These are phyloP conservation scores for Oikopleura dioica DNA, from an alignment of 23 tunicate genomes.

Conservation along the genomic window DNA sequence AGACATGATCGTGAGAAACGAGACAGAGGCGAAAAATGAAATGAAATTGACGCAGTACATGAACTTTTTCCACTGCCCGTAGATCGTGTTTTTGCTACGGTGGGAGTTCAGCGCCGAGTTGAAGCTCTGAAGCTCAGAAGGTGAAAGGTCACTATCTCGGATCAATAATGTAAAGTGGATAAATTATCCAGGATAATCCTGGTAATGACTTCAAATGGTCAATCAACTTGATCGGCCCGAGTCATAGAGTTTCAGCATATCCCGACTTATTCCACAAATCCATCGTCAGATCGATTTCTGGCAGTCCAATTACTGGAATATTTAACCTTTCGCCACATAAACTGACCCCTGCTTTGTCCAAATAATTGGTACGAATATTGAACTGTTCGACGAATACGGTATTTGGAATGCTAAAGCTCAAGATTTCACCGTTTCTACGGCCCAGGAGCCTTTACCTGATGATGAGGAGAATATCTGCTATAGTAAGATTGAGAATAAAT, in stretches of 20 bases:
- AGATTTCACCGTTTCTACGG: too few relatives aligned
- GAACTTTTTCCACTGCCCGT: constrained; percentile 4
- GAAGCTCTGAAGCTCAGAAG: too few relatives aligned
- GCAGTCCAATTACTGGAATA: constrained; percentile 3
- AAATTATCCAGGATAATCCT: too few relatives aligned
- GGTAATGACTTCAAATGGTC: too few relatives aligned
- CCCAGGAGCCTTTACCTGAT: not conserved
- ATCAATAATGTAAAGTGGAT: too few relatives aligned
- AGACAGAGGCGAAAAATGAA: not conserved
- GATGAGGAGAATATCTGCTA: not conserved
- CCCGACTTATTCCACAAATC: not conserved
- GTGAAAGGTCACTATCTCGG: too few relatives aligned
- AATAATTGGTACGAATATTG: not conserved
- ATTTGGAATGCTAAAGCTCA: constrained; percentile 11
- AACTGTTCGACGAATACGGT: not conserved
- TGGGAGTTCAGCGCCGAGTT: too few relatives aligned
- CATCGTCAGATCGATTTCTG: not conserved
- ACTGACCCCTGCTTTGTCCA: not conserved
- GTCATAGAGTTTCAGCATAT: not conserved
- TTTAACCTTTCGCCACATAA: not conserved
- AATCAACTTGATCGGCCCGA: too few relatives aligned
- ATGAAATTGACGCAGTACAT: constrained; percentile 4
- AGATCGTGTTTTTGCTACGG: not conserved
- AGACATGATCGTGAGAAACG: not conserved
- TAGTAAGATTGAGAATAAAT: not conserved